These are phyloP conservation scores for Eurypyga helias DNA, from an alignment of 2,113 vertebrate species.

Conservation along the genomic window DNA sequence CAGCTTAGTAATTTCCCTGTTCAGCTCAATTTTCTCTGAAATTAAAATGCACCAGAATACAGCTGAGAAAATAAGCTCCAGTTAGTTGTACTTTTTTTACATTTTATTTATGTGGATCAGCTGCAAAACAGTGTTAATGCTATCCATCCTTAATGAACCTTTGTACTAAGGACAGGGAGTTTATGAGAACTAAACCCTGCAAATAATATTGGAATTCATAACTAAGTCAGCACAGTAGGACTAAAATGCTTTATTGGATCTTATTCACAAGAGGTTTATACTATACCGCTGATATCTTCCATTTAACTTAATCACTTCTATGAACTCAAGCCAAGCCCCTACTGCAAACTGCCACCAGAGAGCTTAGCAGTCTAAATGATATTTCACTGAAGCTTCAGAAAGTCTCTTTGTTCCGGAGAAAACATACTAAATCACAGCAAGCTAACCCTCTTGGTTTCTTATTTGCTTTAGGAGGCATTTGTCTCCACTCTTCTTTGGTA, in stretches of 20 bases:
- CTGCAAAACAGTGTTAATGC: neutral
- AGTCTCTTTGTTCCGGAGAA: conserved; percentile 33
- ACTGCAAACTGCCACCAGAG: conserved; percentile 10
- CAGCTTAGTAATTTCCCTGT: neutral
- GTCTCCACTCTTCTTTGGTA: neutral
- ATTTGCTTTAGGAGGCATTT: neutral
- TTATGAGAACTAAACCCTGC: neutral
- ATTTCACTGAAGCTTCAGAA: conserved; percentile 25
- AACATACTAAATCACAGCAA: conserved; percentile 8
- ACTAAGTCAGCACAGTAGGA: neutral
- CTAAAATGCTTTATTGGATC: conserved; percentile 20
- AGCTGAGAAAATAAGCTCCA: neutral
- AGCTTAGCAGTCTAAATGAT: conserved; percentile 18
- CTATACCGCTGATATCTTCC: neutral
- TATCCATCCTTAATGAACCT: neutral
- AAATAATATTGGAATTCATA: neutral
- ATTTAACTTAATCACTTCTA: conserved; percentile 13
- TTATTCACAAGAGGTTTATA: neutral
- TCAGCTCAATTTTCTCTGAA: conserved; percentile 13
- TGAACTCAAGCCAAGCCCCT: neutral
- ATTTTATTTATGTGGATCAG: neutral
- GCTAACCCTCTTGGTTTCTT: neutral
- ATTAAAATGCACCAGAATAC: conserved; percentile 1
- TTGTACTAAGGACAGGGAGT: neutral
- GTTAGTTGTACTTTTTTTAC: neutral